phyloP scores from a whole-genome alignment of 2,888 invertebrate genomes.

The Anticlea derivata region DNA sequence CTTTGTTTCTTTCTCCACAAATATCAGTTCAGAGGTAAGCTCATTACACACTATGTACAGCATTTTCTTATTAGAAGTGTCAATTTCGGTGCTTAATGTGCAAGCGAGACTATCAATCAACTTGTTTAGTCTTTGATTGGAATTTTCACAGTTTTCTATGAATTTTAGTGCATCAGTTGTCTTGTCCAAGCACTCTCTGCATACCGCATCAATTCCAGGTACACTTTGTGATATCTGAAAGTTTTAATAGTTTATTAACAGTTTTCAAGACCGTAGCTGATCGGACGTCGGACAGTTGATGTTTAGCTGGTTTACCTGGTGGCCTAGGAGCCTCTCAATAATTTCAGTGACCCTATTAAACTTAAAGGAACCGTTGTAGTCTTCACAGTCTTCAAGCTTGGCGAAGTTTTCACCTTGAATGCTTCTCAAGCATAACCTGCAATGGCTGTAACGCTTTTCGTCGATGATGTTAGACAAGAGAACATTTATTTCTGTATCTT shows the following conservation, averaged over 20 bases:
- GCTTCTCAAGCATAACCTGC: constrained; percentile 70
- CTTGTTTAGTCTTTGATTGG: constrained; percentile 51
- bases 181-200: constrained; percentile 58
- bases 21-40: constrained; percentile 49
- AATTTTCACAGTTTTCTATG: constrained; percentile 50
- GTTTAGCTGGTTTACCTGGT: constrained; percentile 45
- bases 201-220: constrained; percentile 65
- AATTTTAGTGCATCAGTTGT: constrained; percentile 52
- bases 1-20: constrained; percentile 44
- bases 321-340: constrained; percentile 50
- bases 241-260: no score
- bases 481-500: constrained; percentile 50
- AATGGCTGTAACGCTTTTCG: constrained; percentile 63
- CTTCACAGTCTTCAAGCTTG: constrained; percentile 58
- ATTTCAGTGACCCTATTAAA: constrained; percentile 44
- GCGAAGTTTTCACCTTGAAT: constrained; percentile 55
- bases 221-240: constrained; percentile 64
- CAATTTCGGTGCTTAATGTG: constrained; percentile 46
- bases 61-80: constrained; percentile 39
- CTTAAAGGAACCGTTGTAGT: constrained; percentile 40
- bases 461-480: constrained; percentile 63
- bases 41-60: constrained; percentile 57
- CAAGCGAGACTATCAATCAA: constrained; percentile 54
- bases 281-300: neutral
- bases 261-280: no score